Evolutionary conservation across 2,888 invertebrate genomes (phyloP).

Genomic region (Pyrocoelia pectoralis): DNA sequence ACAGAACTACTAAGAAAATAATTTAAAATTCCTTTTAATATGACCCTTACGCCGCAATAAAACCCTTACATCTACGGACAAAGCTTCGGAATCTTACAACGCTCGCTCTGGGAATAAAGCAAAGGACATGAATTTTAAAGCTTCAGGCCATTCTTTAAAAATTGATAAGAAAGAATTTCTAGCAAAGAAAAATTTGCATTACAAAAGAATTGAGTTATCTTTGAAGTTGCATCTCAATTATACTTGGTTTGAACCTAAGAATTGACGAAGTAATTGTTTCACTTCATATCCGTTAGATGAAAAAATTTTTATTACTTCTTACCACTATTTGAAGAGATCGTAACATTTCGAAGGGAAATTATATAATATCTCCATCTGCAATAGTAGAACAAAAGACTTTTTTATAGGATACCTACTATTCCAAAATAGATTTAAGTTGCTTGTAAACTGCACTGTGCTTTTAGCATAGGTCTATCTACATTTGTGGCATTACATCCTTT

Average conservation of each 20-base stretch:
- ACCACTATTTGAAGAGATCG: no score
- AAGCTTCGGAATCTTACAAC: slow-evolving; percentile 44
- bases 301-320: no score
- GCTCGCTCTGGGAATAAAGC: slow-evolving; percentile 43
- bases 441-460: no score
- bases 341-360: neutral
- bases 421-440: no score
- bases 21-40: slow-evolving; percentile 47
- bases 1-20: slow-evolving; percentile 33
- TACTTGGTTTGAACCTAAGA: slow-evolving; percentile 21
- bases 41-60: slow-evolving; percentile 42
- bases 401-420: no score
- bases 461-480: no score
- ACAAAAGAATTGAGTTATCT: slow-evolving; percentile 39
- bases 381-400: no score
- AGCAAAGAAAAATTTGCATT: slow-evolving; percentile 31
- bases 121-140: slow-evolving; percentile 47
- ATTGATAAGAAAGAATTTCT: slow-evolving; percentile 39
- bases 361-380: no score
- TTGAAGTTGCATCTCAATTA: slow-evolving; percentile 30
- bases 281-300: slow-evolving; percentile 4
- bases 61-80: slow-evolving; percentile 47
- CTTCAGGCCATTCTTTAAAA: slow-evolving; percentile 40
- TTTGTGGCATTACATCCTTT: no score
- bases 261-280: slow-evolving; percentile 24